A percentile compares a stretch with the other conserved stretches of the same genome.
These are phyloP conservation scores for Scaptomyza graminum DNA, from an alignment of 1,140 invertebrate genomes.

Conservation along the genomic window DNA sequence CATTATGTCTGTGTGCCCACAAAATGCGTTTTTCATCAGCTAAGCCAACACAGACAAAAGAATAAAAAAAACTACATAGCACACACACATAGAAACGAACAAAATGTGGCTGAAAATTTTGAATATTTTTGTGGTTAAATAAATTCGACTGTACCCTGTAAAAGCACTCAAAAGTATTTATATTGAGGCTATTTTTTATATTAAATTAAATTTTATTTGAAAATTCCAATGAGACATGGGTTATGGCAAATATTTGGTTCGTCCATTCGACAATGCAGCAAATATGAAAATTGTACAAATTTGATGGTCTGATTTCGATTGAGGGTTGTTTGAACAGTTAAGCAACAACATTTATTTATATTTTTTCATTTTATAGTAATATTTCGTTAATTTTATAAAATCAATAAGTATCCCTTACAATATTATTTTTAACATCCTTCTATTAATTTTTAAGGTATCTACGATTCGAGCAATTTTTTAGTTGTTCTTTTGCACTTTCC, in stretches of 20 bases:
- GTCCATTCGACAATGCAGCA: not conserved
- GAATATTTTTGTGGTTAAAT: conserved; percentile 56
- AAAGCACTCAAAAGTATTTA: not conserved
- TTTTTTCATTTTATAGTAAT: too few relatives aligned
- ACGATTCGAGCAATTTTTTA: not conserved
- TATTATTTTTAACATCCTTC: too few relatives aligned
- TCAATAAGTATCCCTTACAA: too few relatives aligned
- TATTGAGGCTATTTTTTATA: conserved; percentile 7
- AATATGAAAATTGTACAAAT: not conserved
- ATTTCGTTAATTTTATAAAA: too few relatives aligned
- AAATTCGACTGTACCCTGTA: not conserved
- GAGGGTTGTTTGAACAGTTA: too few relatives aligned
- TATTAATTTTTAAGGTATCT: conserved; percentile 8
- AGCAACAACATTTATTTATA: too few relatives aligned
- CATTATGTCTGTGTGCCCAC: conserved; percentile 62
- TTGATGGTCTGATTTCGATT: not conserved
- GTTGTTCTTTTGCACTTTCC: not conserved
- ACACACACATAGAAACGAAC: conserved; percentile 19
- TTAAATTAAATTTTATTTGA: not conserved
- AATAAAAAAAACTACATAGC: conserved; percentile 19
- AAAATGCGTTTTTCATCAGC: conserved; percentile 79
- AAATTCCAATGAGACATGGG: not conserved
- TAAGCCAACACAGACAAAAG: conserved; percentile 17
- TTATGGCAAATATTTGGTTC: not conserved
- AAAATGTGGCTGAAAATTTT: conserved; percentile 59